Evolutionary conservation across 2,113 vertebrate species (phyloP).

Genomic region (Dipodomys stephensi): DNA sequence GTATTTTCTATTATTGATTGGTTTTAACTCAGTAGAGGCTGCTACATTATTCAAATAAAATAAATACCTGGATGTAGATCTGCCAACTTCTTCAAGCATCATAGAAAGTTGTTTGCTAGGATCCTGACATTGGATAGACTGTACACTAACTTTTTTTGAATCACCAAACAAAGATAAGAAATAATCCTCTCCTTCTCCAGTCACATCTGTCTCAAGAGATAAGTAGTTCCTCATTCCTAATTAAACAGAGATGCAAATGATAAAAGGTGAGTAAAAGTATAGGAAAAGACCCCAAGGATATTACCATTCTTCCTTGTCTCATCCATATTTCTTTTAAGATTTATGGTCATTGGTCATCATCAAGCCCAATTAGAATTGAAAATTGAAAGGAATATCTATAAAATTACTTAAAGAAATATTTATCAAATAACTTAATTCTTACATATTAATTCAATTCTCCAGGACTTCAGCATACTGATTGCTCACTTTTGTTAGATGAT

Average conservation of each 20-base stretch:
- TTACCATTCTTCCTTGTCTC: background rate
- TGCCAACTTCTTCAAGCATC: conserved; percentile 50
- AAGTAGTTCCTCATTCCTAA: background rate
- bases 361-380: conserved; percentile 54
- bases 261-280: conserved; percentile 54
- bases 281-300: background rate
- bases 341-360: background rate
- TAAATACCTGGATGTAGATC: conserved; percentile 77
- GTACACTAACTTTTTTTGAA: background rate
- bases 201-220: background rate
- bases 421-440: conserved; percentile 77
- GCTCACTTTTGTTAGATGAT: conserved; percentile 21
- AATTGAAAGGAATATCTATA: conserved; percentile 65
- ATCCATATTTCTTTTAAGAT: background rate
- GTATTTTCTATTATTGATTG: background rate
- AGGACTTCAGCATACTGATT: conserved; percentile 46
- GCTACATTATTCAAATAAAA: background rate
- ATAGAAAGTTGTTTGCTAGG: conserved; percentile 28
- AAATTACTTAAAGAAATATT: conserved; percentile 68
- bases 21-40: background rate
- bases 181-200: conserved; percentile 63
- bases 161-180: conserved; percentile 74
- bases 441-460: conserved; percentile 68
- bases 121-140: background rate
- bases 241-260: background rate